Percentiles rank a stretch among this genome's conserved stretches.
These are phyloP conservation scores for Boloria euphrosyne DNA, from an alignment of 2,888 invertebrate genomes.

Conservation along the genomic window DNA sequence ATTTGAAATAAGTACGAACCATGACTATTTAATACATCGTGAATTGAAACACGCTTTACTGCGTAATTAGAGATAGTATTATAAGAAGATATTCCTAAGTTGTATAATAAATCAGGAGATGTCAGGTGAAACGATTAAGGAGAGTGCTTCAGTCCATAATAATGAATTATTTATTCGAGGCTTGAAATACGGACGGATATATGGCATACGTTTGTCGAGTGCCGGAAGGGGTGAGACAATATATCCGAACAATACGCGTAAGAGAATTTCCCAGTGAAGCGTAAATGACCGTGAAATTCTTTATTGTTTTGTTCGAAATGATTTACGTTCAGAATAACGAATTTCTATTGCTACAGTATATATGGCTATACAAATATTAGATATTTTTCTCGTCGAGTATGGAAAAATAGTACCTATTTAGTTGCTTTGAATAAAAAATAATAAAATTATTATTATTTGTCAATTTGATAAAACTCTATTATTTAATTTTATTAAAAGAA, in stretches of 20 bases:
- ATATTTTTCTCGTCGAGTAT: background rate
- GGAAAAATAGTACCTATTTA: background rate
- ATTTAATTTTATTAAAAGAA: no score
- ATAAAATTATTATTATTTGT: no score
- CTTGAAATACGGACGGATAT: conserved; percentile 27
- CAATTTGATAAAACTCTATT: no score
- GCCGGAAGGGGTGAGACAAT: conserved; percentile 29
- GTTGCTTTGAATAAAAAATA: no score
- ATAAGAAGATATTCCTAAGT: conserved; percentile 1
- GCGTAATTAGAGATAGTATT: conserved; percentile 6
- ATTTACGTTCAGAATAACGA: conserved; percentile 11
- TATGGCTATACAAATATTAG: background rate
- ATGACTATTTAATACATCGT: background rate
- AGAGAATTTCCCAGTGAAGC: conserved; percentile 25
- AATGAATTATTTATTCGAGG: conserved; percentile 17
- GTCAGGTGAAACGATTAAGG: conserved; percentile 25
- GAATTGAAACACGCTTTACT: conserved; percentile 9
- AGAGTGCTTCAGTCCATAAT: conserved; percentile 20
- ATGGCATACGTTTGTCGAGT: conserved; percentile 27
- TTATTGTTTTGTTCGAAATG: conserved; percentile 25
- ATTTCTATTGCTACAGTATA: background rate
- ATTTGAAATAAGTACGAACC: background rate
- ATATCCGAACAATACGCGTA: conserved; percentile 15
- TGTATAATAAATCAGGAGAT: conserved; percentile 22
- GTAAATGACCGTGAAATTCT: conserved; percentile 30